Evolutionary conservation across 2,113 vertebrate genomes (phyloP), one percentile per base, ranked within the genome.

Genomic region (Cynocephalus volans): DNA sequence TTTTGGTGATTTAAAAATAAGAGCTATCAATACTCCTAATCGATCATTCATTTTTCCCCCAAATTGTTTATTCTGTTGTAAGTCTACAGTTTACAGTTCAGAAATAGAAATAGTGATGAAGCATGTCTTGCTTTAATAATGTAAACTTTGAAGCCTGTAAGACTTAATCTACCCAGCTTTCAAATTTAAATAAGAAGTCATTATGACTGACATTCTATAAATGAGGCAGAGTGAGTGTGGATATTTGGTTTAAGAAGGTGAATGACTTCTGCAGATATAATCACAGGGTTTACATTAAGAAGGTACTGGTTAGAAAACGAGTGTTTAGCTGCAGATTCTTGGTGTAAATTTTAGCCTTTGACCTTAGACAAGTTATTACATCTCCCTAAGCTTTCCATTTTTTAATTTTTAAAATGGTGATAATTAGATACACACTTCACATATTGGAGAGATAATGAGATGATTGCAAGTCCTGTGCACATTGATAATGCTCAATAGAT

Each of bases 171-270:
- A 58, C 36, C 50, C 88, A 26, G 54, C 60, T 97, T 97, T 94
- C 79, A 83, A 85, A 72, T 87, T 94, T 96, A 90, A 93, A 62
- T 88, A 88, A 92, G 60, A 85, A 88, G 76, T 79, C 54, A 81
- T 82, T 95, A 60, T 60, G 41, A 87, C 60, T 90, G 45, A 72
- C 31, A 62, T 67, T 90, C 65, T 79, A 18, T 73, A 83, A 77
- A 70, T 62, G 62, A 97, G 77, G 65, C 52, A 62, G 90, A 88
- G 45, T 36, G 21, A 41, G 8, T 88, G 7, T 79, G 45, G 45
- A 21, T 52, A 82, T 75, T 58, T 69, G 65, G 24, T 52, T 91
- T 86, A 45, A 88, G 70, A 95, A 94, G 48, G 60, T 41, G 31
- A 96, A 79, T 81, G 33, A 77, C 17, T 69, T 76, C 77, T 65